phyloP scores from a whole-genome alignment of 2,113 vertebrate species.

The Ovis canadensis region DNA sequence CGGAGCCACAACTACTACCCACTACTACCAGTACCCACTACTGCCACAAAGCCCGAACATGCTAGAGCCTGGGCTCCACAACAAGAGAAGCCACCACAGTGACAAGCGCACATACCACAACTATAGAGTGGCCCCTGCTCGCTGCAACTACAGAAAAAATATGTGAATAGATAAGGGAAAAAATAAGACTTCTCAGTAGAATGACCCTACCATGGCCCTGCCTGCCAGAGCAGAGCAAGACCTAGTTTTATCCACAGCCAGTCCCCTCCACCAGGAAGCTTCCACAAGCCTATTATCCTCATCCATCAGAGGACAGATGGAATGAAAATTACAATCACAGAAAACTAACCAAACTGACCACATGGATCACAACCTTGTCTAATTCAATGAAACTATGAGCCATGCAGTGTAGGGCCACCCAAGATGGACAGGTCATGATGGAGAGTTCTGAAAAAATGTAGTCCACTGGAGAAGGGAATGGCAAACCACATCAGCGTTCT shows the following conservation, averaged over 20 bases:
- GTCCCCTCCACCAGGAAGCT: neutral
- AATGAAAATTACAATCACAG: no score
- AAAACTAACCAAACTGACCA: no score
- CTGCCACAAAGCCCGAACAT: neutral
- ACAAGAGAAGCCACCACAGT: neutral
- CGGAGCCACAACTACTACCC: neutral
- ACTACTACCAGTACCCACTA: no score
- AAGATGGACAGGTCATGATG: no score
- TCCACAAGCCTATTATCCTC: neutral
- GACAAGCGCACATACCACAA: neutral
- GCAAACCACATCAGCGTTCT: no score
- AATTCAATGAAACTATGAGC: no score
- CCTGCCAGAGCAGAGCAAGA: neutral
- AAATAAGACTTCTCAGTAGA: neutral
- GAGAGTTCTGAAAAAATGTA: no score
- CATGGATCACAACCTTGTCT: no score
- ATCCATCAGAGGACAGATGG: neutral
- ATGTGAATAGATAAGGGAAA: neutral
- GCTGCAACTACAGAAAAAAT: neutral
- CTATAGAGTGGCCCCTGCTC: neutral
- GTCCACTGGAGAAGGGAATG: no score
- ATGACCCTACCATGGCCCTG: neutral
- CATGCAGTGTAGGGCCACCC: no score
- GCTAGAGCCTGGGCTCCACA: neutral
- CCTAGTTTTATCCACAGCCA: neutral